A percentile compares a stretch with the other conserved stretches of the same genome.
Evolutionary conservation across 2,797 vertebrate genomes (phyloP).

Genomic region (Chaetodon trifasciatus): DNA sequence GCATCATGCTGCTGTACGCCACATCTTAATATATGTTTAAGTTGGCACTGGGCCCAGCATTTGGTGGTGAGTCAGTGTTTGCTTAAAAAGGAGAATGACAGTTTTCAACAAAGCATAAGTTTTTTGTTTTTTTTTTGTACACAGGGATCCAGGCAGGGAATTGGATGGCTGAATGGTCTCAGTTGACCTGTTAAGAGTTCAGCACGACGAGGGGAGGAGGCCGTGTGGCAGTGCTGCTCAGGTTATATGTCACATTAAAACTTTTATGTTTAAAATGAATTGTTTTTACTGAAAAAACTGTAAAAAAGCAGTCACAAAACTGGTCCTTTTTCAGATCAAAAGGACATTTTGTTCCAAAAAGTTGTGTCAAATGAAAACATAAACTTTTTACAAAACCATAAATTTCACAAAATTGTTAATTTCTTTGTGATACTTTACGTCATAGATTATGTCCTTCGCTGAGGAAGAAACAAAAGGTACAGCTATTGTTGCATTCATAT

Average conservation of each 20-base stretch:
- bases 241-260: constrained; percentile 1
- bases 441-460: background rate
- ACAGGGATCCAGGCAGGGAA: constrained; percentile 20
- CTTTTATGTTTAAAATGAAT: background rate
- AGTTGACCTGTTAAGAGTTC: constrained; percentile 32
- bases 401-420: background rate
- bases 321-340: background rate
- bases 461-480: no score
- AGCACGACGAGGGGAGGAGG: constrained; percentile 7
- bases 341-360: background rate
- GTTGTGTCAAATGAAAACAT: background rate
- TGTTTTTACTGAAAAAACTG: background rate
- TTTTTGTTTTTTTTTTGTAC: background rate
- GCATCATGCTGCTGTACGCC: constrained; percentile 43
- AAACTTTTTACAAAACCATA: background rate
- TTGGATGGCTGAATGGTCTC: constrained; percentile 28
- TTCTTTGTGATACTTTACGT: background rate
- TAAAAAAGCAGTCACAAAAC: background rate
- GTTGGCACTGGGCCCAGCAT: constrained; percentile 63
- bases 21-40: constrained; percentile 63
- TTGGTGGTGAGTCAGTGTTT: constrained; percentile 64
- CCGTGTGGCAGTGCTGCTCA: background rate
- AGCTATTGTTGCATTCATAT: background rate
- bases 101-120: constrained; percentile 64
- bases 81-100: constrained; percentile 65